Evolutionary conservation across 1,140 invertebrate genomes (phyloP).

Genomic region (Diabrotica virgifera): DNA sequence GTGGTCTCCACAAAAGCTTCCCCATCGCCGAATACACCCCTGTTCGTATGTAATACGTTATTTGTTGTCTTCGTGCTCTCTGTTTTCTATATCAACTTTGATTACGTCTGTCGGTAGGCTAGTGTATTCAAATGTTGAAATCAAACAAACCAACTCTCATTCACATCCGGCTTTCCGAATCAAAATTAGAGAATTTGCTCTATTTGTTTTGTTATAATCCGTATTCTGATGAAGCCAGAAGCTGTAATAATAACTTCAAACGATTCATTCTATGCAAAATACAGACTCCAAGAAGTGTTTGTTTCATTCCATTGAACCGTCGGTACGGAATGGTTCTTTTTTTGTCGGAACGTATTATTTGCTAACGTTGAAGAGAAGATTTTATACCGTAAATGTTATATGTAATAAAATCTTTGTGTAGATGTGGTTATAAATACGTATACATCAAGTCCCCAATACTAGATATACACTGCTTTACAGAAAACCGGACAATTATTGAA

Average conservation of each 20-base stretch:
- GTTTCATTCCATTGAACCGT: not conserved
- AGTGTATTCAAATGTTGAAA: constrained; percentile 23
- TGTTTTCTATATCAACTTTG: constrained; percentile 10
- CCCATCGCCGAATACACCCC: too few relatives aligned
- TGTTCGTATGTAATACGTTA: not conserved
- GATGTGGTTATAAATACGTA: too few relatives aligned
- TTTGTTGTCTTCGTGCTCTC: constrained; percentile 19
- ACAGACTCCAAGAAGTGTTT: not conserved
- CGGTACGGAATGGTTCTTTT: too few relatives aligned
- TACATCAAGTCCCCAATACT: too few relatives aligned
- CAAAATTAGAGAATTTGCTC: constrained; percentile 22
- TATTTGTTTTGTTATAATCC: constrained; percentile 22
- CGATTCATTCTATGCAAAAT: not conserved
- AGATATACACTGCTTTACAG: too few relatives aligned
- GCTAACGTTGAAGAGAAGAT: too few relatives aligned
- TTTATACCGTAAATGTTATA: too few relatives aligned
- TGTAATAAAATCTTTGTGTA: too few relatives aligned
- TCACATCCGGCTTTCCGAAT: constrained; percentile 13
- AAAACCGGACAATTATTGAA: too few relatives aligned
- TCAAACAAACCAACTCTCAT: constrained; percentile 19
- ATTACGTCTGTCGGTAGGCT: constrained; percentile 22
- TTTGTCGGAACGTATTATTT: too few relatives aligned
- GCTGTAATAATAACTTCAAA: constrained; percentile 22
- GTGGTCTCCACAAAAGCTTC: too few relatives aligned
- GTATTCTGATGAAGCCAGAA: constrained; percentile 12